These are phyloP conservation scores for Sesamia inferens DNA, from an alignment of 2,888 invertebrate genomes.

Conservation along the genomic window DNA sequence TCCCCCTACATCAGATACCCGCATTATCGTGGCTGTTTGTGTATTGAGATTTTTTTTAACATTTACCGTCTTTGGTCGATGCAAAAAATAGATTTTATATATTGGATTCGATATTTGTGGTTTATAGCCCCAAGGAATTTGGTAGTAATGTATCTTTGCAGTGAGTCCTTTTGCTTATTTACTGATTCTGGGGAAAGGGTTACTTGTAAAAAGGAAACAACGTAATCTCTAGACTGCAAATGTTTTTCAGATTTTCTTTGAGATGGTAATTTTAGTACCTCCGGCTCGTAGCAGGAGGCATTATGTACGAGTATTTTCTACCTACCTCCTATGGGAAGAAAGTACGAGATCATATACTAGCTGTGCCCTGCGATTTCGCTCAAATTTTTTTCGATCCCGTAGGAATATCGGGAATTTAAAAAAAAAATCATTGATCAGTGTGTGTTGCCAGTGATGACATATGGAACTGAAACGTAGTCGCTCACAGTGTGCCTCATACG, in stretches of 20 bases:
- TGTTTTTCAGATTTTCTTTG: not conserved
- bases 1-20: slow-evolving; percentile 36
- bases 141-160: not conserved
- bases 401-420: no score
- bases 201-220: not conserved
- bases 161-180: not conserved
- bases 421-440: no score
- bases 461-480: no score
- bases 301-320: not conserved
- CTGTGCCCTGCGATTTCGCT: no score
- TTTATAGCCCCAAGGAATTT: slow-evolving; percentile 2
- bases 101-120: slow-evolving; percentile 2
- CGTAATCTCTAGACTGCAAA: not conserved
- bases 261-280: not conserved
- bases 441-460: no score
- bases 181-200: not conserved
- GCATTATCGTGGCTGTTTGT: slow-evolving; percentile 53
- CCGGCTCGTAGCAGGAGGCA: not conserved
- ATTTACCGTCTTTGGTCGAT: slow-evolving; percentile 39
- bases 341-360: not conserved
- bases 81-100: slow-evolving; percentile 38
- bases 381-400: no score
- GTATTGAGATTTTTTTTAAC: slow-evolving; percentile 50
- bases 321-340: not conserved
- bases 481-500: no score